A percentile compares a stretch with the other conserved stretches of the same genome.
phyloP scores from a whole-genome alignment of 2,797 vertebrate genomes.

The Schizopygopsis malacanthus region DNA sequence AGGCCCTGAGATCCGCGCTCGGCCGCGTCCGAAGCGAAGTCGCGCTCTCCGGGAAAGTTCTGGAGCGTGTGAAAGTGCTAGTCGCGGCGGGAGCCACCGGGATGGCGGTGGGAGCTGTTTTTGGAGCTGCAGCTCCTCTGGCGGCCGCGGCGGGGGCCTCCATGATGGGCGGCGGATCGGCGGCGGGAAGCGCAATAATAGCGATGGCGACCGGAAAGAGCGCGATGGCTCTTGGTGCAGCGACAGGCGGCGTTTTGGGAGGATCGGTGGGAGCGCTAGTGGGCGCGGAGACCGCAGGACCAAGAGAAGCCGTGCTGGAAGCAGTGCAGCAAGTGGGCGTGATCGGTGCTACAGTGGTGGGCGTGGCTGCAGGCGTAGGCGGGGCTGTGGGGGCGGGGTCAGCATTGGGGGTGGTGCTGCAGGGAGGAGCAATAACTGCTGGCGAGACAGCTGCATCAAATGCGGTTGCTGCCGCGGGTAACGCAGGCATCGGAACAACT shows the following conservation, averaged over 20 bases:
- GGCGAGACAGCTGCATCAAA: slow-evolving; percentile 55
- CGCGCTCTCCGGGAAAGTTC: slow-evolving; percentile 71
- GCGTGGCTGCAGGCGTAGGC: slow-evolving; percentile 75
- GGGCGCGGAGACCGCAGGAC: slow-evolving; percentile 68
- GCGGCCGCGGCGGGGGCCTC: slow-evolving; percentile 73
- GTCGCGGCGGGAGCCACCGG: slow-evolving; percentile 76
- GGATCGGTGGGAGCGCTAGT: slow-evolving; percentile 71
- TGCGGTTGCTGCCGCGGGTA: slow-evolving; percentile 39
- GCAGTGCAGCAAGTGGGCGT: slow-evolving; percentile 71
- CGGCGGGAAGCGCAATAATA: slow-evolving; percentile 73
- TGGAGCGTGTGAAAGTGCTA: slow-evolving; percentile 71
- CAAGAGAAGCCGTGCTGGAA: slow-evolving; percentile 70
- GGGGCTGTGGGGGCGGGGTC: slow-evolving; percentile 70
- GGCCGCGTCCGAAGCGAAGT: slow-evolving; percentile 65
- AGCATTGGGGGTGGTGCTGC: slow-evolving; percentile 66
- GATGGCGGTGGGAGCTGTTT: slow-evolving; percentile 72
- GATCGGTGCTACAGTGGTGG: slow-evolving; percentile 71
- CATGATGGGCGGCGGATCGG: slow-evolving; percentile 65
- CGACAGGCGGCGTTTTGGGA: slow-evolving; percentile 74
- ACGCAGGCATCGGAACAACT: slow-evolving; percentile 15
- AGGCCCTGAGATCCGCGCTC: slow-evolving; percentile 52
- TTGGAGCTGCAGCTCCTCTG: slow-evolving; percentile 74
- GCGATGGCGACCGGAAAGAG: slow-evolving; percentile 71
- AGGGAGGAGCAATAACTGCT: slow-evolving; percentile 61
- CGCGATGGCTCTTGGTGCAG: slow-evolving; percentile 72